Conservation (phyloP, 2,113 vertebrate species). For the Nesospiza acunhae region DNA sequence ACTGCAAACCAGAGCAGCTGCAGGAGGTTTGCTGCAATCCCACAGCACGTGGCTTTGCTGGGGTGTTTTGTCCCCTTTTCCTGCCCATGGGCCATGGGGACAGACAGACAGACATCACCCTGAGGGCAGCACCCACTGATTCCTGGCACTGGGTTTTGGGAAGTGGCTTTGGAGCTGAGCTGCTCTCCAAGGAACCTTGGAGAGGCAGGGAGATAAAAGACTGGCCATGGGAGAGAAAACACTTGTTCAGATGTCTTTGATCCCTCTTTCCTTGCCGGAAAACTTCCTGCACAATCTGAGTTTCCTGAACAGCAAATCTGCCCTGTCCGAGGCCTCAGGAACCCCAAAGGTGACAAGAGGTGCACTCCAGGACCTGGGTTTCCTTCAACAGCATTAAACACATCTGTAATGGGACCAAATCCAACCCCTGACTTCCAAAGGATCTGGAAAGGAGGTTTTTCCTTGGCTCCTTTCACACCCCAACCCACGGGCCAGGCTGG, state of each 20-base stretch:
- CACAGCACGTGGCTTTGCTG: rapidly evolving
- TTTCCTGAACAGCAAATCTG: neutral
- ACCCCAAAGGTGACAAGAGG: neutral
- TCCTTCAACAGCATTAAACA: rapidly evolving
- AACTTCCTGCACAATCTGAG: neutral
- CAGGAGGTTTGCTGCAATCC: neutral
- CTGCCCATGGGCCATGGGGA: neutral
- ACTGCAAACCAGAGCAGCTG: neutral
- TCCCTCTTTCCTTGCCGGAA: neutral
- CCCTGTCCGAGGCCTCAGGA: neutral
- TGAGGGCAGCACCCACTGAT: neutral
- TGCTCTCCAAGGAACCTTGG: neutral
- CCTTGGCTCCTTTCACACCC: neutral
- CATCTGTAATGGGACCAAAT: neutral
- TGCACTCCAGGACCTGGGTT: neutral
- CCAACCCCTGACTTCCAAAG: neutral
- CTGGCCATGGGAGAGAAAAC: neutral
- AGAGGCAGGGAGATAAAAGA: neutral
- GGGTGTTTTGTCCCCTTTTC: neutral
- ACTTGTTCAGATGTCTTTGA: neutral
- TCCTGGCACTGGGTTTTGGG: neutral
- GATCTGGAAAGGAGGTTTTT: neutral
- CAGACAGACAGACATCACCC: neutral
- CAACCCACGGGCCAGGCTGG: rapidly evolving
- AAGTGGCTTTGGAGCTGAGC: neutral